Conservation (phyloP, 2,888 invertebrate genomes). For the Sthenelais limicola region DNA sequence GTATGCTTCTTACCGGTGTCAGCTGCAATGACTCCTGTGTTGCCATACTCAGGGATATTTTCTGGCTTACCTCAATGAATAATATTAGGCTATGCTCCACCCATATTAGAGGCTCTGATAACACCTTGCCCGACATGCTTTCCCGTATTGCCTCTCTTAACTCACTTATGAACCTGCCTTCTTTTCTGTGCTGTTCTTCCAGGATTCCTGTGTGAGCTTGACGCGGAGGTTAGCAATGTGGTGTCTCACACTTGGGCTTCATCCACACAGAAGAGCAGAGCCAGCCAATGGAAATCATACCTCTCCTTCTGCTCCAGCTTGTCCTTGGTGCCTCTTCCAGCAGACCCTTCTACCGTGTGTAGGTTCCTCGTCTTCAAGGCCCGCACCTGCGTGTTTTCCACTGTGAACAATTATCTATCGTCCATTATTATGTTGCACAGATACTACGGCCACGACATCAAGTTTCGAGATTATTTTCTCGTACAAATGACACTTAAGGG, state of each 20-base stretch:
- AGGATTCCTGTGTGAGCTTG: not conserved
- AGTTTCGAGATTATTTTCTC: too few relatives aligned
- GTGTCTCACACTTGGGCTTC: not conserved
- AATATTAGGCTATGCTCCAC: not conserved
- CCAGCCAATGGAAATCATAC: not conserved
- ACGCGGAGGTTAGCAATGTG: not conserved
- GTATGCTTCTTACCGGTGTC: not conserved
- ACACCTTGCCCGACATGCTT: not conserved
- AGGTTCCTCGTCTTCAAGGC: not conserved
- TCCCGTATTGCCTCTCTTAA: not conserved
- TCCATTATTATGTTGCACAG: too few relatives aligned
- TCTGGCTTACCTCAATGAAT: not conserved
- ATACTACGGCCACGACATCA: too few relatives aligned
- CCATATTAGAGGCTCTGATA: not conserved
- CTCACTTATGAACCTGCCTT: not conserved
- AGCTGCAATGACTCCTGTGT: not conserved
- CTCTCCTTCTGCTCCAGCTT: not conserved
- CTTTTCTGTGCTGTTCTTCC: not conserved
- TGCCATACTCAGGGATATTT: not conserved
- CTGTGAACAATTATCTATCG: slow-evolving; percentile 5
- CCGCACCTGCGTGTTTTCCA: not conserved
- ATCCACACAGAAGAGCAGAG: not conserved
- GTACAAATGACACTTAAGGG: too few relatives aligned
- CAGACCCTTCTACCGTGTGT: not conserved
- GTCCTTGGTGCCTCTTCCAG: not conserved